phyloP scores from a whole-genome alignment of 2,797 vertebrate species.

The Enteromius paludinosus region DNA sequence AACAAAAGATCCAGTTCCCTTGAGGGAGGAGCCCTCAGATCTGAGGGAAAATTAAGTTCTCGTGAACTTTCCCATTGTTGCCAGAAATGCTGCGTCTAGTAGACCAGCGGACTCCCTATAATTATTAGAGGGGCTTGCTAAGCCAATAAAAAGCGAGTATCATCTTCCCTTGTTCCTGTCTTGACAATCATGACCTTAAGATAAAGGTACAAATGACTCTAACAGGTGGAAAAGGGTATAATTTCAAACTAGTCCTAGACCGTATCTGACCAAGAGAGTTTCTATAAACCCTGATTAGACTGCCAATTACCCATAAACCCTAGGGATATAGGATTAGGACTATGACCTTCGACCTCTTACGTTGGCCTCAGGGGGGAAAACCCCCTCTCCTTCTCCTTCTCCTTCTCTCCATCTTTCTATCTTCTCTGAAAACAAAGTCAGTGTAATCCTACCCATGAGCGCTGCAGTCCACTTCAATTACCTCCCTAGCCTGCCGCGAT shows the following conservation, averaged over 20 bases:
- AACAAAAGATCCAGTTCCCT: neutral
- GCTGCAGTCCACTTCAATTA: conserved; percentile 75
- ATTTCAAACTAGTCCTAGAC: conserved; percentile 29
- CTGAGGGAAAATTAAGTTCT: neutral
- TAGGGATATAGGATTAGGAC: conserved; percentile 78
- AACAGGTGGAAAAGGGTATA: conserved; percentile 31
- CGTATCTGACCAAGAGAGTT: conserved; percentile 57
- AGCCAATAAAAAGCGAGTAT: conserved; percentile 10
- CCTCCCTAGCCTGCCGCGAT: conserved; percentile 52
- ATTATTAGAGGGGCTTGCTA: neutral
- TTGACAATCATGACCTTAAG: neutral
- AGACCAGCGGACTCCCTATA: neutral
- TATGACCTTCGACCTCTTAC: conserved; percentile 76
- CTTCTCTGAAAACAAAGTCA: conserved; percentile 73
- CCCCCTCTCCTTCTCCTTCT: conserved; percentile 29
- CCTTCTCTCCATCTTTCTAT: conserved; percentile 40
- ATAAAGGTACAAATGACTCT: conserved; percentile 30
- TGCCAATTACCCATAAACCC: conserved; percentile 80
- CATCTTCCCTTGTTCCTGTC: neutral
- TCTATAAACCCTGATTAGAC: conserved; percentile 77
- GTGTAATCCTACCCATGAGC: conserved; percentile 77
- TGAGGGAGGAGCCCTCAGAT: neutral
- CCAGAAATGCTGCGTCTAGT: neutral
- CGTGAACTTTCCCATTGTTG: neutral
- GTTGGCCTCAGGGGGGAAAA: conserved; percentile 54